Percentiles rank a stretch among this genome's conserved stretches.
phyloP scores from a whole-genome alignment of 2,113 vertebrate species.

The Bubalus kerabau region DNA sequence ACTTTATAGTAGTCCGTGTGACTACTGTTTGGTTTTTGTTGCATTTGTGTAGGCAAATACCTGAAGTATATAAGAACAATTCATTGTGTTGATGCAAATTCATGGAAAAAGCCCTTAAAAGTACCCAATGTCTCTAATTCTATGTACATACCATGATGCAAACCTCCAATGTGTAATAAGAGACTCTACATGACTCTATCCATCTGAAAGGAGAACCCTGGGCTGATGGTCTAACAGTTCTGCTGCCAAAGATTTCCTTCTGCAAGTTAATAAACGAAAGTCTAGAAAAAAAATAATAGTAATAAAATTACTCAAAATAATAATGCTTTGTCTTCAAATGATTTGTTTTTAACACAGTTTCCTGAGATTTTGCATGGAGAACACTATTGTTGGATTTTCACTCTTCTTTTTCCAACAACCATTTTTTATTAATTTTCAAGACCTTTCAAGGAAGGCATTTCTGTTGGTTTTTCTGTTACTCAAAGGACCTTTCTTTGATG shows the following conservation, averaged over 20 bases:
- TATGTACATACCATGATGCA: background rate
- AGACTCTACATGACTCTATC: background rate
- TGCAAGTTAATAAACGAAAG: background rate
- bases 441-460: background rate
- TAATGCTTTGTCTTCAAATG: background rate
- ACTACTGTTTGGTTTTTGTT: background rate
- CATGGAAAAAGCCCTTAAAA: background rate
- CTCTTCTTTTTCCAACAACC: background rate
- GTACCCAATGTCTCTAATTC: background rate
- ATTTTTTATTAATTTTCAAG: background rate
- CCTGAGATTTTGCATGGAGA: background rate
- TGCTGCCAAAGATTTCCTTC: background rate
- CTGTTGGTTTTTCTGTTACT: background rate
- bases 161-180: background rate
- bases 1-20: background rate
- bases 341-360: background rate
- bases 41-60: background rate
- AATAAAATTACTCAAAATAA: background rate
- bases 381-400: background rate
- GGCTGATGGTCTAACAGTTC: background rate
- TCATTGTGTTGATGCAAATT: background rate
- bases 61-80: background rate
- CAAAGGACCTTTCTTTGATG: background rate
- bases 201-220: background rate
- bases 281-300: background rate